Percentiles rank a stretch among this genome's conserved stretches.
Conservation (phyloP, 2,888 invertebrate species). For the Pollenia angustigena region DNA sequence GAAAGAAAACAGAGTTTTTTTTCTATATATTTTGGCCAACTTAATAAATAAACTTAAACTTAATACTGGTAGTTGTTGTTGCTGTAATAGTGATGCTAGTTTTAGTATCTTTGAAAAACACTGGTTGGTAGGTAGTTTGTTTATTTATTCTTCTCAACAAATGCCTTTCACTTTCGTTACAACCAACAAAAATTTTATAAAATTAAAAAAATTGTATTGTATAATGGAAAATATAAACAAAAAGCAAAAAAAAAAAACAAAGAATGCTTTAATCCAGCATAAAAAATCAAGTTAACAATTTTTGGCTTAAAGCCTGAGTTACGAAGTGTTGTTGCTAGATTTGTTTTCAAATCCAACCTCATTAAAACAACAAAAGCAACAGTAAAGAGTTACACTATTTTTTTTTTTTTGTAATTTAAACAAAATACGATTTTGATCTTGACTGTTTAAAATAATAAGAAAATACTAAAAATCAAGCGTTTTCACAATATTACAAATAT, state of each 20-base stretch:
- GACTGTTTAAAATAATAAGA: constrained; percentile 59
- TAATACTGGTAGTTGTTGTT: constrained; percentile 55
- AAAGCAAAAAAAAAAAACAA: constrained; percentile 34
- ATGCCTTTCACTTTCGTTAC: constrained; percentile 72
- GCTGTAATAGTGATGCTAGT: neutral
- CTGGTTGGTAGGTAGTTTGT: constrained; percentile 28
- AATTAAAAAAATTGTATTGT: constrained; percentile 18
- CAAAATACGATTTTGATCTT: constrained; percentile 73
- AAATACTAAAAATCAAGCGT: constrained; percentile 45
- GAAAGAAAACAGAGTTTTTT: constrained; percentile 46
- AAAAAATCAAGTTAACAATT: constrained; percentile 64
- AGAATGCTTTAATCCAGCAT: constrained; percentile 68
- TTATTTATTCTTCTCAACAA: constrained; percentile 51
- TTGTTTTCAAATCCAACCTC: constrained; percentile 18
- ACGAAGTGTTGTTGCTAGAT: neutral
- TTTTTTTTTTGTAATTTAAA: constrained; percentile 59
- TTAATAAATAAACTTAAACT: constrained; percentile 25
- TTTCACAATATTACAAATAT: constrained; percentile 56
- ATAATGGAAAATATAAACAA: constrained; percentile 15
- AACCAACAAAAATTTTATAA: constrained; percentile 29
- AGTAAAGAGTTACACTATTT: constrained; percentile 38
- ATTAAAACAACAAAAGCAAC: constrained; percentile 26
- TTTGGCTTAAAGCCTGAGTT: constrained; percentile 12
- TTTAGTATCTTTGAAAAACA: neutral
- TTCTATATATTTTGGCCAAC: constrained; percentile 15